phyloP scores from a whole-genome alignment of 2,797 vertebrate species.

The Stomatorhinus walkeri region DNA sequence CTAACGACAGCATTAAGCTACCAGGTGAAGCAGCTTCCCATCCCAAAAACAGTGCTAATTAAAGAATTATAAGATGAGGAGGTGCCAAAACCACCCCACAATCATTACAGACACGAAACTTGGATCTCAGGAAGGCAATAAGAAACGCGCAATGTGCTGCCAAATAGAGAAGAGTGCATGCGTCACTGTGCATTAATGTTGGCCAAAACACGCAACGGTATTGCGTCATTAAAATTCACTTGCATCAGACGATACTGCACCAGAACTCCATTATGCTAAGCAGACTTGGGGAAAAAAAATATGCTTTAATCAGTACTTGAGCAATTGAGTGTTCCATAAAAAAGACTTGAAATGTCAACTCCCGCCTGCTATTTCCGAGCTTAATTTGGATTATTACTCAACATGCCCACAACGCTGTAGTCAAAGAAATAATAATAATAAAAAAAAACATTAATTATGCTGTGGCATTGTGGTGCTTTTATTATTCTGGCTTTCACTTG shows the following conservation, averaged over 20 bases:
- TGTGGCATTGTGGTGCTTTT: neutral
- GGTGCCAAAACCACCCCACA: neutral
- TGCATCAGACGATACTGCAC: neutral
- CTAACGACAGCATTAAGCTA: neutral
- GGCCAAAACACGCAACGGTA: neutral
- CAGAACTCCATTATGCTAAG: neutral
- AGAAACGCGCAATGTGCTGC: neutral
- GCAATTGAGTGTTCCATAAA: neutral
- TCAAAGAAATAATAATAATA: slow-evolving; percentile 7
- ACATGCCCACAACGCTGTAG: slow-evolving; percentile 5
- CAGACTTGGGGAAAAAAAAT: slow-evolving; percentile 1
- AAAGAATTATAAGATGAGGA: neutral
- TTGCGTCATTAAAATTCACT: neutral
- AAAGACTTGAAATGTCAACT: neutral
- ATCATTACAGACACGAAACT: neutral
- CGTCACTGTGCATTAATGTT: neutral
- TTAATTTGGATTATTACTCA: slow-evolving; percentile 19
- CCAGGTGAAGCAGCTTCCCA: neutral
- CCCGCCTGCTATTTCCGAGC: neutral
- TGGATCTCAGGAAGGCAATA: neutral
- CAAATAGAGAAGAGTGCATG: neutral
- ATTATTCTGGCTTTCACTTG: neutral
- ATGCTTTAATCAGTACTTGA: neutral
- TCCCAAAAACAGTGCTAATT: neutral
- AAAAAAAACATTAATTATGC: slow-evolving; percentile 16